phyloP scores from a whole-genome alignment of 2,113 vertebrate species.

The Archocentrus centrarchus region DNA sequence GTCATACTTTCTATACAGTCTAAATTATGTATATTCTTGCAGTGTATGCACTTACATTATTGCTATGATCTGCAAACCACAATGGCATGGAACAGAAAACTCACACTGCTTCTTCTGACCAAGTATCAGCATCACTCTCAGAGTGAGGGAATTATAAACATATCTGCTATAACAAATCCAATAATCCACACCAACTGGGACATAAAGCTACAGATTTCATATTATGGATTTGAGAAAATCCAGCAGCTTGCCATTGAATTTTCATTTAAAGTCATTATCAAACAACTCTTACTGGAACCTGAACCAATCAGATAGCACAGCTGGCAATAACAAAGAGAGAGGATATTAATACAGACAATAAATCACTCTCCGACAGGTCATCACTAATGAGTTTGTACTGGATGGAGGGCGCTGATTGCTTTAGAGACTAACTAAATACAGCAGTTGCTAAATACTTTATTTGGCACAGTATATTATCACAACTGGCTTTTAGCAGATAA shows the following conservation, averaged over 20 bases:
- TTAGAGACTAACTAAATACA: conserved; percentile 42
- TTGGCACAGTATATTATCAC: conserved; percentile 26
- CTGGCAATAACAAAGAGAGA: conserved; percentile 61
- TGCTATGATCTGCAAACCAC: conserved; percentile 48
- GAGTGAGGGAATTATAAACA: conserved; percentile 53
- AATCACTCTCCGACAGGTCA: conserved; percentile 71
- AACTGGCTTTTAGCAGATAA: conserved; percentile 27
- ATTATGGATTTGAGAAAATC: conserved; percentile 53
- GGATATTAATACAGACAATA: conserved; percentile 71
- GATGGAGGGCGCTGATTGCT: conserved; percentile 57
- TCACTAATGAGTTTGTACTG: conserved; percentile 67
- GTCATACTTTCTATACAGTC: conserved; percentile 26
- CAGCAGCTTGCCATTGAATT: conserved; percentile 57
- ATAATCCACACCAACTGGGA: conserved; percentile 54
- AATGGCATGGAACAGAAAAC: conserved; percentile 38
- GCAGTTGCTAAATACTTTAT: conserved; percentile 25
- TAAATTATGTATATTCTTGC: conserved; percentile 18
- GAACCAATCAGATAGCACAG: conserved; percentile 59
- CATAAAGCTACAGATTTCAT: conserved; percentile 61
- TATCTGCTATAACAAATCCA: conserved; percentile 59
- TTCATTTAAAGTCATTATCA: conserved; percentile 69
- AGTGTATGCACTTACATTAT: conserved; percentile 58
- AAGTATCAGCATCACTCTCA: conserved; percentile 27
- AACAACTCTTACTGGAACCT: conserved; percentile 50
- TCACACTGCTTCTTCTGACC: conserved; percentile 32